Evolutionary conservation across 2,888 invertebrate genomes (phyloP), one percentile per base, ranked within the genome.

Genomic region (Melitaea athalia): DNA sequence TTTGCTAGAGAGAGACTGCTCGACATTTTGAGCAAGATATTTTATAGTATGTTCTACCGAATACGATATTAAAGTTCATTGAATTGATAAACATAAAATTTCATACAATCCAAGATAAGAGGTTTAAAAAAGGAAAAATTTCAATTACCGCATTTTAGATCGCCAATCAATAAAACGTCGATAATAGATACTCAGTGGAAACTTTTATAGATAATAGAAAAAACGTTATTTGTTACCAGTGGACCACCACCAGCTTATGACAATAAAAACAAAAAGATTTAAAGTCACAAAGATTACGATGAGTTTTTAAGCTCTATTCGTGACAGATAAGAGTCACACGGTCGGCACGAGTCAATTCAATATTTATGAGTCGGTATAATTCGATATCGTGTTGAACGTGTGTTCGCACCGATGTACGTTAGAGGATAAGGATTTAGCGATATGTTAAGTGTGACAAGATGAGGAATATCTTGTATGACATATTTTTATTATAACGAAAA

Each of bases 291-390:
- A 45, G 53, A 53, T 49, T 61, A 50, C 43, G 15, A 59, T 24
- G 59, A 62, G 49, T 59, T 59, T 38, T 45, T 69, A 52, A 65
- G 31, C 49, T 68, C 33, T 55, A 45, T 55, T 68, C 70, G 67
- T 67, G 70, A 66, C 6, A 59, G 73, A 73, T 73, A 73, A 67
- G 52, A 68, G 66, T 73, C 73, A 73, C 73, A 66, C 63, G 64
- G 68, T n/a, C 10, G 59, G 61, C 72, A 68, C 69, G 69, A 70
- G 72, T 64, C 69, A 59, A 63, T 67, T 62, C 60, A 62, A n/a
- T 53, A 33, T 57, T 61, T 66, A 38, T 38, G 45, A 60, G 14
- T 53, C n/a, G 6, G 14, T 49, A 5, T 49, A 49, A 49, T 49
- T n/a, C 53, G 53, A 55, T 55, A 55, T 33, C 31, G 8, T 1